Conservation (phyloP, 2,113 vertebrate genomes). For the Tychaedon coryphoeus region DNA sequence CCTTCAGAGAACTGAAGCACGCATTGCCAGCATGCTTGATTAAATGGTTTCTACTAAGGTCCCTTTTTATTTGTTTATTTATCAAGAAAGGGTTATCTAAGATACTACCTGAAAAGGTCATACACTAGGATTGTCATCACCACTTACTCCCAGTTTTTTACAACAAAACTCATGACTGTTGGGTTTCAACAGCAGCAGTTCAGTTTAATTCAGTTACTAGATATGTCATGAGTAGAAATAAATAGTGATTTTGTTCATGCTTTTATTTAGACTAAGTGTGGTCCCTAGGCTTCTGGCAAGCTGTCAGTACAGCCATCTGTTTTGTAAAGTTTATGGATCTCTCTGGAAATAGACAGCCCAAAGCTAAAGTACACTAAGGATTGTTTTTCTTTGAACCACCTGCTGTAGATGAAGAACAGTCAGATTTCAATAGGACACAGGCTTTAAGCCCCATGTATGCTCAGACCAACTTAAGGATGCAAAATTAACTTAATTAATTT, state of each 20-base stretch:
- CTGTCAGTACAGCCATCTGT: constrained; percentile 25
- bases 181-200: background rate
- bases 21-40: background rate
- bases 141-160: background rate
- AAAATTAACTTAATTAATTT: background rate
- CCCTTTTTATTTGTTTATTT: background rate
- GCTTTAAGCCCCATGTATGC: background rate
- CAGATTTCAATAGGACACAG: background rate
- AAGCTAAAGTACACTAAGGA: background rate
- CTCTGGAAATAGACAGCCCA: constrained; percentile 4
- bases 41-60: background rate
- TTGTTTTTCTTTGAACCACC: background rate
- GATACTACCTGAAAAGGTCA: background rate
- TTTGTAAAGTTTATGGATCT: constrained; percentile 11
- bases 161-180: background rate
- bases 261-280: constrained; percentile 3
- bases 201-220: background rate
- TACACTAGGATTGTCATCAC: background rate
- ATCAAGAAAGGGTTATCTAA: background rate
- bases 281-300: constrained; percentile 31
- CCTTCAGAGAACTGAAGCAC: background rate
- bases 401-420: background rate
- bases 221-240: background rate
- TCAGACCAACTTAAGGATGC: background rate
- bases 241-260: background rate